These are phyloP conservation scores for Osmerus eperlanus DNA, from an alignment of 2,113 vertebrate genomes.

Conservation along the genomic window DNA sequence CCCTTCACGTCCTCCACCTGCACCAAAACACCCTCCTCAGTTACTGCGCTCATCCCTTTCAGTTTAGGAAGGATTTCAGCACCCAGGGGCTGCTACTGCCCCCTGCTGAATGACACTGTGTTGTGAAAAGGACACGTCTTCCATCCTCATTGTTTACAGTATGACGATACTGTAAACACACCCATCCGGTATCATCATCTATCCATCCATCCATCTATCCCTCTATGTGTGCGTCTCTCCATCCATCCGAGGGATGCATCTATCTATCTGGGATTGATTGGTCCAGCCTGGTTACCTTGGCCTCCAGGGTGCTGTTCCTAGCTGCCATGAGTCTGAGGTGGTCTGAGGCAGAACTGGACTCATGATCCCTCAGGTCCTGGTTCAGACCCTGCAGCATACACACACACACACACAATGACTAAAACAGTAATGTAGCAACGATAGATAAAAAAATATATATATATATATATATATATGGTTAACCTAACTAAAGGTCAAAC, in stretches of 20 bases:
- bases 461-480: background rate
- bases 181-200: too few relatives aligned
- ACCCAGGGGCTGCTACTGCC: too few relatives aligned
- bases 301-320: slow-evolving; percentile 84
- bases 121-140: too few relatives aligned
- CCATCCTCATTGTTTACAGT: too few relatives aligned
- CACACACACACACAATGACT: too few relatives aligned
- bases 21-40: slow-evolving; percentile 1
- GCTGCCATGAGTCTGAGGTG: slow-evolving; percentile 89
- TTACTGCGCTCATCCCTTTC: background rate
- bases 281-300: slow-evolving; percentile 75
- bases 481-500: too few relatives aligned
- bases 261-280: background rate
- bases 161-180: too few relatives aligned
- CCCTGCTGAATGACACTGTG: too few relatives aligned
- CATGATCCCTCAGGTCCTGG: slow-evolving; percentile 91
- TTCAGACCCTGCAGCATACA: slow-evolving; percentile 82
- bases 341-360: slow-evolving; percentile 86
- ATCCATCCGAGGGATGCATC: too few relatives aligned
- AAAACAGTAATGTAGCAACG: background rate
- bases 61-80: background rate
- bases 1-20: slow-evolving; percentile 69
- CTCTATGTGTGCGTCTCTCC: too few relatives aligned
- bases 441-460: background rate
- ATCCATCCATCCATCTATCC: too few relatives aligned